These are phyloP conservation scores for Drosophila bifasciata DNA, from an alignment of 1,140 invertebrate species.

Conservation along the genomic window DNA sequence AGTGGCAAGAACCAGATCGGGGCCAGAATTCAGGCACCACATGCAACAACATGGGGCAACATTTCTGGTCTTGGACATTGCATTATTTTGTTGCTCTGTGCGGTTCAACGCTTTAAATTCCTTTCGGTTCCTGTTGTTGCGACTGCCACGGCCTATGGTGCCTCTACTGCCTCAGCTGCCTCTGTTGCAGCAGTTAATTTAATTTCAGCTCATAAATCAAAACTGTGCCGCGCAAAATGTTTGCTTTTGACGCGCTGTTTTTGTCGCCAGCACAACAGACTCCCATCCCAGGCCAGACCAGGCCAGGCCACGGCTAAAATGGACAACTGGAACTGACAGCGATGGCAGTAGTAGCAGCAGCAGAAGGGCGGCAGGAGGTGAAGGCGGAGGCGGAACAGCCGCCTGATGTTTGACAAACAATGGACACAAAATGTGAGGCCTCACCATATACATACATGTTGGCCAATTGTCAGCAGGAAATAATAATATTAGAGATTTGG, in stretches of 20 bases:
- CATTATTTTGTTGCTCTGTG: constrained; percentile 26
- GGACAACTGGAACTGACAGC: constrained; percentile 49
- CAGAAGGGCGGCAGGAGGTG: constrained; percentile 9
- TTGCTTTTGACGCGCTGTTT: constrained; percentile 80
- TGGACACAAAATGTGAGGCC: constrained; percentile 19
- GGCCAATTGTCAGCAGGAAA: constrained; percentile 5
- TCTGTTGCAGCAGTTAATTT: constrained; percentile 73
- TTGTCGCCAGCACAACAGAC: constrained; percentile 60
- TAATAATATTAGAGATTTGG: not conserved
- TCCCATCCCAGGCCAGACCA: constrained; percentile 3
- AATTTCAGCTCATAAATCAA: constrained; percentile 83
- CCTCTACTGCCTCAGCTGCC: constrained; percentile 11
- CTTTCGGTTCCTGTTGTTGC: constrained; percentile 21
- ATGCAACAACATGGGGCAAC: not conserved
- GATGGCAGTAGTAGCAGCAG: constrained; percentile 12
- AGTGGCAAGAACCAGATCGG: constrained; percentile 47
- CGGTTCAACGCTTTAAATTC: constrained; percentile 78
- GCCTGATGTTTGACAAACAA: constrained; percentile 74
- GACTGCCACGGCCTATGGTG: constrained; percentile 13
- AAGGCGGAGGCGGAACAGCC: constrained; percentile 30
- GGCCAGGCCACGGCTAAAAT: constrained; percentile 12
- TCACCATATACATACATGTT: not conserved
- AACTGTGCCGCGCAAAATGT: constrained; percentile 81
- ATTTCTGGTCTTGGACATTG: constrained; percentile 31
- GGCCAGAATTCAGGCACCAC: constrained; percentile 20